Base-by-base conservation (phyloP, 2,113 vertebrate genomes). In the Hippocampus barbouri region DNA sequence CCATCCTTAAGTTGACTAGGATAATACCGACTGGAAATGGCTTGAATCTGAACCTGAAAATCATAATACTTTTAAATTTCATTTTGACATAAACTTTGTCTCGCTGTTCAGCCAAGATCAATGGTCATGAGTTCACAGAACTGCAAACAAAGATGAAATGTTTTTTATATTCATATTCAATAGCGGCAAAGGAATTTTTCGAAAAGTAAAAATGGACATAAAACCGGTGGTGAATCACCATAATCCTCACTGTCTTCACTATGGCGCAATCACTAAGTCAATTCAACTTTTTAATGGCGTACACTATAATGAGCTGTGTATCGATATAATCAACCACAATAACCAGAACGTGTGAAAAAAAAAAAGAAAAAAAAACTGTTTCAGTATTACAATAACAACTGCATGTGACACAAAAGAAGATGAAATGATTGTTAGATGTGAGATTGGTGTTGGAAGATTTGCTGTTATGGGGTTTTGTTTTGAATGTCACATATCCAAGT, bases 401-500 rank as follows among this genome's bases (percentile, higher is more conserved):
- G 59, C 60, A 68, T 69, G 57, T 3, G 61, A 41, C 23, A 69
- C 64, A 71, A 80, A 2, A 77, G 80, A 38, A 0, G 63, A 75
- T 69, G 66, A 34, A 20, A 60, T 74, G 67, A 49, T 70, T 73
- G 66, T 71, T 75, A 76, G 68, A 47, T 66, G 43, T 66, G 49
- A 64, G 62, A 78, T 70, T 68, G 70, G 54, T 76, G 73, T 45
- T 76, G 69, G 21, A 78, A 85, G 76, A 85, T 84, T 73, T 41
- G 49, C 74, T 53, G 78, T 69, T 85, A 77, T 76, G 83, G 79
- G 47, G 47, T 16, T 49, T 49, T 18, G 84, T 69, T 79, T 56
- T 47, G 68, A 85, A 87, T 77, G 71, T 79, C 67, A 79, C 88
- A 80, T 76, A 73, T 83, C 75, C 74, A 70, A 82, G 82, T 78